These are phyloP conservation scores for Pristis pectinata DNA, from an alignment of 2,797 vertebrate genomes.

Conservation along the genomic window DNA sequence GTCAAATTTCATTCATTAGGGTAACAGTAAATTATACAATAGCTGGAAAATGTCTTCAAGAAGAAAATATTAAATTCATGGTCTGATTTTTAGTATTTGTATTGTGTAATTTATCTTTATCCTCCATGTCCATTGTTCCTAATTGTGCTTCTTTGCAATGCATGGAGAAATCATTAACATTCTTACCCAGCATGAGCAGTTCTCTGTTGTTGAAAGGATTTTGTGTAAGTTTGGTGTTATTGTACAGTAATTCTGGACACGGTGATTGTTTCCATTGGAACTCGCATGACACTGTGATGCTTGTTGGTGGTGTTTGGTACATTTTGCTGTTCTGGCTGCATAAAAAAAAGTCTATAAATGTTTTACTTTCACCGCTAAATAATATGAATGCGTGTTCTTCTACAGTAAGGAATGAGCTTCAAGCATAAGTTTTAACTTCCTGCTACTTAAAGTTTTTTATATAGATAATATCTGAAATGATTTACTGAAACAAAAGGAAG, in stretches of 20 bases:
- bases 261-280: not conserved
- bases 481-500: not conserved
- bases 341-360: not conserved
- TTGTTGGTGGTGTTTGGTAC: not conserved
- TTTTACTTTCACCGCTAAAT: constrained; percentile 2
- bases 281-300: constrained; percentile 18
- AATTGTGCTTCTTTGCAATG: constrained; percentile 16
- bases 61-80: constrained; percentile 10
- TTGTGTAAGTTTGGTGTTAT: not conserved
- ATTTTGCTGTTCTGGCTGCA: not conserved
- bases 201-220: not conserved
- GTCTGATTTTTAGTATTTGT: not conserved
- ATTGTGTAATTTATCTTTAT: not conserved
- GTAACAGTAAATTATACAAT: not conserved
- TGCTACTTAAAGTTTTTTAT: not conserved
- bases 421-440: not conserved
- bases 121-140: constrained; percentile 14
- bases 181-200: constrained; percentile 13
- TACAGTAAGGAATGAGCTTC: constrained; percentile 17
- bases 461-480: not conserved
- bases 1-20: not conserved
- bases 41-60: not conserved
- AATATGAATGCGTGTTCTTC: not conserved
- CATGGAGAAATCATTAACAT: constrained; percentile 25
- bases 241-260: not conserved